Percentiles rank a stretch among this genome's conserved stretches.
phyloP scores from a whole-genome alignment of 35 echinoderm and acorn worm genomes.

The Eucidaris tribuloides region DNA sequence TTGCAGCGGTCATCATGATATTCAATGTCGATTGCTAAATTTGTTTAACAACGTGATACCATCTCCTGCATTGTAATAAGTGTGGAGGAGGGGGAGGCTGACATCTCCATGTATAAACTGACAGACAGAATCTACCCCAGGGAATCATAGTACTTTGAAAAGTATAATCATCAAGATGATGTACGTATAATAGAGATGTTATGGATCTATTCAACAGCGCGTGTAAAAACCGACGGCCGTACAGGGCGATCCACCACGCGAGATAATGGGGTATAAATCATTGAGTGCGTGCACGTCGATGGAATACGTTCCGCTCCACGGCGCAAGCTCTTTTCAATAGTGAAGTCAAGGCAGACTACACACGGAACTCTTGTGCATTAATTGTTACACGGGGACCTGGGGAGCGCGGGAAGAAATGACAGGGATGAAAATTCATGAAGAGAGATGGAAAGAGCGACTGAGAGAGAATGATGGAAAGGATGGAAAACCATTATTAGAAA shows the following conservation, averaged over 20 bases:
- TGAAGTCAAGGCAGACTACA: too few relatives aligned
- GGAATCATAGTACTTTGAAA: not conserved
- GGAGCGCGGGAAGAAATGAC: too few relatives aligned
- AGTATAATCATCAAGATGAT: not conserved
- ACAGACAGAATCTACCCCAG: not conserved
- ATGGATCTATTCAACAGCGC: not conserved
- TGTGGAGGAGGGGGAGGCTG: not conserved
- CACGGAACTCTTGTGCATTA: too few relatives aligned
- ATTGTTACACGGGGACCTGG: too few relatives aligned
- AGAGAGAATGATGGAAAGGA: not conserved
- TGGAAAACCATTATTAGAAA: too few relatives aligned
- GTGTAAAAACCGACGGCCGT: not conserved
- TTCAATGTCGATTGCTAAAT: not conserved
- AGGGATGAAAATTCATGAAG: too few relatives aligned
- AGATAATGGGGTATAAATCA: constrained; percentile 16
- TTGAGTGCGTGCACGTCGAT: too few relatives aligned
- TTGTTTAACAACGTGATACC: not conserved
- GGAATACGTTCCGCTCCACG: too few relatives aligned
- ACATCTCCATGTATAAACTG: not conserved
- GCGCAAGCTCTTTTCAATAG: too few relatives aligned
- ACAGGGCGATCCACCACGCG: not conserved
- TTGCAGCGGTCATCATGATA: not conserved
- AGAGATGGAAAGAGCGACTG: not conserved
- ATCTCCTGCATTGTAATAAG: not conserved
- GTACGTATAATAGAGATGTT: not conserved